A percentile compares a stretch with the other conserved stretches of the same genome.
Conservation (phyloP, 2,797 vertebrate genomes). For the Lepus townsendii region DNA sequence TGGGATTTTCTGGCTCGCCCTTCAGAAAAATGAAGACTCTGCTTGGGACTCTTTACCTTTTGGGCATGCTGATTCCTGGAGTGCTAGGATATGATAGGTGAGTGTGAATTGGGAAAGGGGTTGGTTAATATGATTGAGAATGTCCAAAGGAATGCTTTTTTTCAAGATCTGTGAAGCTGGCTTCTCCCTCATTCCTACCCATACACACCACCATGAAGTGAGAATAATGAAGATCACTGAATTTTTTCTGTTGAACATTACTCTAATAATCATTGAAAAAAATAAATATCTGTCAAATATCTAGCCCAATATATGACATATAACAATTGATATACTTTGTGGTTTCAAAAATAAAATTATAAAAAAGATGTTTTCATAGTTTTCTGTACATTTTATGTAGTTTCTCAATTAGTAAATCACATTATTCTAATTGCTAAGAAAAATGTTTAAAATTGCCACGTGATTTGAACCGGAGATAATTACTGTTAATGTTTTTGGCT, state of each 20-base stretch:
- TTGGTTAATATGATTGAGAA: neutral
- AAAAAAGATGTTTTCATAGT: conserved; percentile 46
- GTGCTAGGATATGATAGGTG: conserved; percentile 58
- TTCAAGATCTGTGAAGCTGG: neutral
- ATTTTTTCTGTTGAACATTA: conserved; percentile 27
- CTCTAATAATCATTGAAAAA: conserved; percentile 55
- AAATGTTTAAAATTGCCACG: conserved; percentile 71
- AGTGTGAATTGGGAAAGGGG: conserved; percentile 17
- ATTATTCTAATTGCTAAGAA: conserved; percentile 59
- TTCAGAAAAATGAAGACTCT: conserved; percentile 67
- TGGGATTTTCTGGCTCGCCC: conserved; percentile 19
- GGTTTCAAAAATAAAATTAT: conserved; percentile 50
- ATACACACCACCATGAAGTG: neutral
- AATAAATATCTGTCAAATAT: conserved; percentile 55
- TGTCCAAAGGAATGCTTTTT: conserved; percentile 14
- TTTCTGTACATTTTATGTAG: conserved; percentile 30
- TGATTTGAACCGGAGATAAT: conserved; percentile 60
- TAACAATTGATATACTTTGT: conserved; percentile 46
- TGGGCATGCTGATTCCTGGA: conserved; percentile 42
- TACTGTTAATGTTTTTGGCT: conserved; percentile 46
- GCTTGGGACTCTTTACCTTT: conserved; percentile 52
- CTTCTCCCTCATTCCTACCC: neutral
- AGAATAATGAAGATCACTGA: neutral
- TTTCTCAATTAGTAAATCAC: conserved; percentile 57
- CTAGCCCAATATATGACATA: conserved; percentile 10